Percentiles rank a stretch among this genome's conserved stretches.
Conservation (phyloP, 92 coral and sea anemone species). For the Phenganax subtilis region DNA sequence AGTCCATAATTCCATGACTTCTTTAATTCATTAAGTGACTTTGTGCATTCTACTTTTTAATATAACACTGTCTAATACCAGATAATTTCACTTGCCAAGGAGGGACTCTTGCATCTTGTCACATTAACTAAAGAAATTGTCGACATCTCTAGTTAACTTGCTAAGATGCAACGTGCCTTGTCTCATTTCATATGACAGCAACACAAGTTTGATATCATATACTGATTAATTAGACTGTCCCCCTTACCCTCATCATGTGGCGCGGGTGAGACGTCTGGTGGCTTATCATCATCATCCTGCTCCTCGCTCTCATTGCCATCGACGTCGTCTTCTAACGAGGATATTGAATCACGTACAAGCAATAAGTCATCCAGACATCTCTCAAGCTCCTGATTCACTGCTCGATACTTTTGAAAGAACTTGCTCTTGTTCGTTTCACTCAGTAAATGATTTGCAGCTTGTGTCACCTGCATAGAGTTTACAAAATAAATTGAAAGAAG, state of each 20-base stretch:
- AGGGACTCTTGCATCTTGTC: too few relatives aligned
- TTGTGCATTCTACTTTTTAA: too few relatives aligned
- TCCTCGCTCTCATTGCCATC: not conserved
- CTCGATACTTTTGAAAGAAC: slow-evolving; percentile 78
- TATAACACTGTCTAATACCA: too few relatives aligned
- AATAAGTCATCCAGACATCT: slow-evolving; percentile 85
- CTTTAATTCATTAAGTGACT: too few relatives aligned
- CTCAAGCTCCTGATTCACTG: slow-evolving; percentile 88
- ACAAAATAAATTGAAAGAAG: not conserved
- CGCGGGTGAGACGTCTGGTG: slow-evolving; percentile 1
- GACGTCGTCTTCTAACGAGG: slow-evolving; percentile 63
- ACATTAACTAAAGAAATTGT: too few relatives aligned
- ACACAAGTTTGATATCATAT: too few relatives aligned
- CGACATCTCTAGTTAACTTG: too few relatives aligned
- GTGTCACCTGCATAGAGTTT: slow-evolving; percentile 50
- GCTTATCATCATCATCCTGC: slow-evolving; percentile 16
- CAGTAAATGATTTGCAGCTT: slow-evolving; percentile 67
- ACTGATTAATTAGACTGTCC: not conserved
- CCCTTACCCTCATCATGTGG: not conserved
- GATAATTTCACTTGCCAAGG: too few relatives aligned
- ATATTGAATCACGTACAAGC: slow-evolving; percentile 69
- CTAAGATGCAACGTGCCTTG: too few relatives aligned
- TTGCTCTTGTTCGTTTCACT: slow-evolving; percentile 67
- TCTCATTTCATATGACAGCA: too few relatives aligned
- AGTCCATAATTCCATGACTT: too few relatives aligned